Base-by-base conservation (phyloP, 2,888 invertebrate genomes). In the Rhingia rostrata region DNA sequence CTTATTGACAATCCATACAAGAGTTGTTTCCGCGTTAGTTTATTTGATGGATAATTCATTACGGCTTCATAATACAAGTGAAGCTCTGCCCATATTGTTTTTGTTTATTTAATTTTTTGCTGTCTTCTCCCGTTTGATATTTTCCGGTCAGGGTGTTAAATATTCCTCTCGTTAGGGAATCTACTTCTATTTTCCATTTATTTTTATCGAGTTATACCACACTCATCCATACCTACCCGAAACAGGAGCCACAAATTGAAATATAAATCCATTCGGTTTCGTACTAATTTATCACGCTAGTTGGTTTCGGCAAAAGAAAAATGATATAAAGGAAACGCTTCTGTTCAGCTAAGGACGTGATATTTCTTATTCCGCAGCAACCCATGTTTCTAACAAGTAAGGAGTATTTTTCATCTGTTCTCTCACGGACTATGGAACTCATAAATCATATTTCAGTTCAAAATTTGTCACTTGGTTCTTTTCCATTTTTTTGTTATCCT, bases 401-500 rank as follows among this genome's bases (percentile, higher is more conserved):
- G 7, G 9, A 43, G 37, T 56, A 22, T 45, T 67, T 72, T 77
- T 41, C 60, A 66, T 47, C 47, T 43, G 32, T 12, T 32, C 66
- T 82, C 66, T 63, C 58, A 43, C 51, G 45, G 64, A 63, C 49
- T 33, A 22, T 43, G 35, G 58, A 51, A 32, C 60, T 60, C 79
- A 66, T 84, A 84, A 80, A 84, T 84, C 84, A 80, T 80, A 74
- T 75, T 84, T 84, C 33, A 66, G 74, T 70, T 61, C 43, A 47
- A 49, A 80, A 79, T 84, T 84, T 80, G 79, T 80, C 80, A 84
- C 84, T 70, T 79, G 63, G 41, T 67, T 73, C 69, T 58, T 66
- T 60, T 75, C 53, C 32, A 43, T 63, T 67, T 51, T 51, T 37
- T 32, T 64, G 7, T n/a, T 66, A 22, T 22, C 22, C 22, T 22